Percentiles rank a stretch among this genome's conserved stretches.
phyloP scores from a whole-genome alignment of 2,797 vertebrate species.

The Aldrovandia affinis region DNA sequence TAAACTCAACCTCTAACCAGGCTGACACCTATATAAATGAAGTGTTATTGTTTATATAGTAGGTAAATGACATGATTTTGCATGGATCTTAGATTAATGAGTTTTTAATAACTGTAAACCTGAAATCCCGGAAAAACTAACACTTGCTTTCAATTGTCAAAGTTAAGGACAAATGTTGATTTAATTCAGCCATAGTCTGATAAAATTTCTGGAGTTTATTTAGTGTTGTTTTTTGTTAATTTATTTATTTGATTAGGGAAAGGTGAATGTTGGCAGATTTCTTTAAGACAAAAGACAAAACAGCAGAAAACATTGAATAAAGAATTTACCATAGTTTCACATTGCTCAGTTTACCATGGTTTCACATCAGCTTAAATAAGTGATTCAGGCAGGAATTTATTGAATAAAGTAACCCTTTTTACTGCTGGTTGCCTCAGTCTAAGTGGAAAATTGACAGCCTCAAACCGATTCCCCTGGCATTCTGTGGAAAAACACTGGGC shows the following conservation, averaged over 20 bases:
- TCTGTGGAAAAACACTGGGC: constrained; percentile 6
- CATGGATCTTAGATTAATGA: not conserved
- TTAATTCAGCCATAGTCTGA: not conserved
- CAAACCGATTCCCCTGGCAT: not conserved
- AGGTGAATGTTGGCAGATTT: not conserved
- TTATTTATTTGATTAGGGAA: not conserved
- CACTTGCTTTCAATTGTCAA: no score
- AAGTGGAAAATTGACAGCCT: not conserved
- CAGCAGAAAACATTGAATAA: not conserved
- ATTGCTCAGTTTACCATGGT: not conserved
- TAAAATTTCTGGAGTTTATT: no score
- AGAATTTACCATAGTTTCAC: not conserved
- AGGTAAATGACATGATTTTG: not conserved
- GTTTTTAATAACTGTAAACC: not conserved
- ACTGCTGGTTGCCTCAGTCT: not conserved
- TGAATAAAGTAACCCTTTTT: not conserved
- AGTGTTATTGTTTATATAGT: not conserved
- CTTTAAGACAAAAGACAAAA: not conserved
- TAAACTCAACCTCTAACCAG: not conserved
- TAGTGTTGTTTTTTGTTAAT: not conserved
- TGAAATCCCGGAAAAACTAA: not conserved
- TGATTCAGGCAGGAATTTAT: not conserved
- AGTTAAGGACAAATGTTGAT: no score
- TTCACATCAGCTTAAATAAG: not conserved
- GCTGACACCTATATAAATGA: not conserved